A percentile compares a stretch with the other conserved stretches of the same genome.
Conservation (phyloP, 2,888 invertebrate species). For the Sphaerolaimus hirsutus region DNA sequence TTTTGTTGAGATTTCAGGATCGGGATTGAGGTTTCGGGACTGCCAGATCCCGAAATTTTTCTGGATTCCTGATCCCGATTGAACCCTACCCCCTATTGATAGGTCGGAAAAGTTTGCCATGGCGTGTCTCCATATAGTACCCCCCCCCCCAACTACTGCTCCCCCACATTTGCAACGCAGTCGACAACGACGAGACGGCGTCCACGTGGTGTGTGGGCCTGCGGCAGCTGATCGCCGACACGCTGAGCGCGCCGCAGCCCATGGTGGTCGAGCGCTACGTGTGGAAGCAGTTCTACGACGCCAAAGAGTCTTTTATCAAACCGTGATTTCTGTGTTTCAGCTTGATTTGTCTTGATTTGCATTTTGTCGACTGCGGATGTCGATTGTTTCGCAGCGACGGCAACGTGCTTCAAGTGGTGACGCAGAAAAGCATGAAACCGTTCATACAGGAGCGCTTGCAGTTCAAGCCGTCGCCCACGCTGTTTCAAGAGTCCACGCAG, state of each 20-base stretch:
- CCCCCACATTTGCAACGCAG: too few species aligned
- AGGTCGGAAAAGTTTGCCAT: too few species aligned
- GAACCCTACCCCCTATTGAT: too few species aligned
- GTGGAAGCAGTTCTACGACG: conserved; percentile 16
- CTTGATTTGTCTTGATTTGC: not conserved
- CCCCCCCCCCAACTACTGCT: too few species aligned
- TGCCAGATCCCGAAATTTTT: too few species aligned
- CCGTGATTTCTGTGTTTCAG: not conserved
- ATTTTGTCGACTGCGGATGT: not conserved
- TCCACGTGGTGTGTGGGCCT: conserved; percentile 6
- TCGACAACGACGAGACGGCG: conserved; percentile 6
- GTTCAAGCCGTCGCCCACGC: conserved; percentile 17
- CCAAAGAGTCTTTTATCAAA: conserved; percentile 8
- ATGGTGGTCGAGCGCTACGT: conserved; percentile 17
- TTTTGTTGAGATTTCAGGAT: too few species aligned
- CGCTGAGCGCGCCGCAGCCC: conserved; percentile 10
- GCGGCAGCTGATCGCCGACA: conserved; percentile 7
- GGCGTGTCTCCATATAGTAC: too few species aligned
- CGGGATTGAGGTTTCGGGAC: too few species aligned
- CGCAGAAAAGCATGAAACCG: conserved; percentile 22
- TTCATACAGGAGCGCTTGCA: conserved; percentile 21
- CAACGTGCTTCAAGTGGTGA: conserved; percentile 7
- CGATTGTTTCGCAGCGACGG: not conserved
- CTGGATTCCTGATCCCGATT: too few species aligned
- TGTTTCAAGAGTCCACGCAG: conserved; percentile 20